Evolutionary conservation across 2,113 vertebrate species (phyloP).

Genomic region (Toxostoma redivivum): DNA sequence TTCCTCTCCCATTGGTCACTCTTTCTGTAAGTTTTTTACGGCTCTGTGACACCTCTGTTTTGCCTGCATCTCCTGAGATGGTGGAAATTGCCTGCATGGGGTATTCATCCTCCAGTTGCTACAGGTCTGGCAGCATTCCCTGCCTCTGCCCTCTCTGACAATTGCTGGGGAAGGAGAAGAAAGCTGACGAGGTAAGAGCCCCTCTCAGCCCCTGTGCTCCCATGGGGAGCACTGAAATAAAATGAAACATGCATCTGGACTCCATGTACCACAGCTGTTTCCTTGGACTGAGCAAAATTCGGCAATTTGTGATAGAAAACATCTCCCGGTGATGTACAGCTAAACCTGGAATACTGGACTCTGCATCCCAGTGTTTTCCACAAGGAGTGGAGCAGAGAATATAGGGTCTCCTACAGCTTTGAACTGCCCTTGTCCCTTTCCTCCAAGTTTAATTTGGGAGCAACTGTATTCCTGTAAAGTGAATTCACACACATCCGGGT

Average conservation of each 20-base stretch:
- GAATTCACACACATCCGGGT: not conserved
- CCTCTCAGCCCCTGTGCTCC: accelerated
- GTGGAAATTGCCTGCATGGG: accelerated
- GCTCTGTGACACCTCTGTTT: not conserved
- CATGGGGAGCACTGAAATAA: not conserved
- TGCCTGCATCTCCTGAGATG: accelerated
- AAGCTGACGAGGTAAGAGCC: not conserved
- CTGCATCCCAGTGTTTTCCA: not conserved
- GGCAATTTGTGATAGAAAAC: not conserved
- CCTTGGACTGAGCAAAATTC: not conserved
- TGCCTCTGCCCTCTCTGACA: not conserved
- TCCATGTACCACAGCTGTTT: accelerated
- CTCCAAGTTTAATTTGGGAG: not conserved
- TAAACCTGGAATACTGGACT: not conserved
- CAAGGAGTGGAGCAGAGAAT: not conserved
- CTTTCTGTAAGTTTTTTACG: not conserved
- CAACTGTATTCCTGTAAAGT: not conserved
- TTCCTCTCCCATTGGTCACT: accelerated
- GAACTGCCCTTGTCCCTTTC: not conserved
- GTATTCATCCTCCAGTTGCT: not conserved
- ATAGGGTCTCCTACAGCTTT: not conserved
- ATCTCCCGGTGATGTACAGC: not conserved
- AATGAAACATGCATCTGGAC: not conserved
- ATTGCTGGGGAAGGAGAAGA: not conserved
- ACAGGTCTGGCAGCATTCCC: not conserved